These are phyloP conservation scores for Timandra comae DNA, from an alignment of 2,888 invertebrate species.

Conservation along the genomic window DNA sequence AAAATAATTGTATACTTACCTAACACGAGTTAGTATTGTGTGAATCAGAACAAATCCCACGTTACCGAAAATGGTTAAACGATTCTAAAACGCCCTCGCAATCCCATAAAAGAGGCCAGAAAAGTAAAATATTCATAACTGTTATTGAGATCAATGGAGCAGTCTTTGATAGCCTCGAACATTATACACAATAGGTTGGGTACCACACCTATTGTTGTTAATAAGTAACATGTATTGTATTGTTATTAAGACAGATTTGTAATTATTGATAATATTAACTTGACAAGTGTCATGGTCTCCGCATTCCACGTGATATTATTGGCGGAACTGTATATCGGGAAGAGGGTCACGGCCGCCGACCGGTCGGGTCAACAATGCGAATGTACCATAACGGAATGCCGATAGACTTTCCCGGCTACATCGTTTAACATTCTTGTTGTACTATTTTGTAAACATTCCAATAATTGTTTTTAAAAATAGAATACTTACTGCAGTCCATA, in stretches of 20 bases:
- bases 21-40: no score
- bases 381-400: conserved; percentile 46
- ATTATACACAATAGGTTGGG: no score
- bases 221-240: no score
- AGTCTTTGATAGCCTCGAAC: not conserved
- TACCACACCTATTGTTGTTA: no score
- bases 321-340: conserved; percentile 55
- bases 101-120: conserved; percentile 16
- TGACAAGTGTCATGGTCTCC: conserved; percentile 48
- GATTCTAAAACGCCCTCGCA: conserved; percentile 20
- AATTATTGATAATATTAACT: conserved; percentile 27
- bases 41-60: conserved; percentile 30
- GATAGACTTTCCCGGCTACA: conserved; percentile 26
- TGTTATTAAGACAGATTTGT: no score
- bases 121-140: conserved; percentile 13
- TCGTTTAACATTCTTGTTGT: conserved; percentile 16
- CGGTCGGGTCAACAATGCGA: conserved; percentile 51
- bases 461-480: conserved; percentile 4
- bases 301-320: conserved; percentile 55
- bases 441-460: conserved; percentile 1
- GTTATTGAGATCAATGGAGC: conserved; percentile 4
- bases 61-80: conserved; percentile 28
- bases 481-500: conserved; percentile 79
- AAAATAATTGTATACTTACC: no score
- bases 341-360: conserved; percentile 68